Evolutionary conservation across 2,888 invertebrate species (phyloP).

Genomic region (Eutolmus rufibarbis): DNA sequence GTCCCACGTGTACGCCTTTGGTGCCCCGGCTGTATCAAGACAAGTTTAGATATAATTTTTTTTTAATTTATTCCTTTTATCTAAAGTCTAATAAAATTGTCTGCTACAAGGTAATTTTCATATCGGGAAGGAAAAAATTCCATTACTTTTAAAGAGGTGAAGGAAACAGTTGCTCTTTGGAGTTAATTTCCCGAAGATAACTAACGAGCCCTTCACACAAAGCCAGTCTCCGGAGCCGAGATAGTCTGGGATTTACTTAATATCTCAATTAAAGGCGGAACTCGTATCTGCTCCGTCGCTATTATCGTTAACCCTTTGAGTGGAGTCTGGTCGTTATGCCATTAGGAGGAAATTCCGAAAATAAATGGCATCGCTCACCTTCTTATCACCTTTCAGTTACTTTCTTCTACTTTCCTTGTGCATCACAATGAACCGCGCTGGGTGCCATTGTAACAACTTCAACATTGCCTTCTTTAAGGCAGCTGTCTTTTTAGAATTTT

Average conservation of each 20-base stretch:
- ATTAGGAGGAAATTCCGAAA: constrained; percentile 4
- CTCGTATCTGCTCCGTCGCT: constrained; percentile 1
- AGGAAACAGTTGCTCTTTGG: constrained; percentile 1
- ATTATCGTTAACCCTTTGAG: constrained; percentile 30
- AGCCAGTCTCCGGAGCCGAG: background rate
- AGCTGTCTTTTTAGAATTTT: background rate
- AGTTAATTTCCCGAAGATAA: constrained; percentile 1
- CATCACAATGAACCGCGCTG: background rate
- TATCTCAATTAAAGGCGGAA: constrained; percentile 23
- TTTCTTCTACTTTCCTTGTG: background rate
- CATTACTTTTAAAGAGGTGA: constrained; percentile 3
- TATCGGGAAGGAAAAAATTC: background rate
- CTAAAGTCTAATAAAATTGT: constrained; percentile 11
- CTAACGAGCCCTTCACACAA: constrained; percentile 11
- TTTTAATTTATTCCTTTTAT: background rate
- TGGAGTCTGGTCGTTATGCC: constrained; percentile 7
- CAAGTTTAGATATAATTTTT: background rate
- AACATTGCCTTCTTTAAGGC: background rate
- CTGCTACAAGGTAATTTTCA: constrained; percentile 2
- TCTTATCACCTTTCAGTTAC: constrained; percentile 27
- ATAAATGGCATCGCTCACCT: constrained; percentile 26
- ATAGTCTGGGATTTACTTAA: constrained; percentile 16
- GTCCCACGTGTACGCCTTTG: background rate
- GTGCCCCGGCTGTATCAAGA: background rate
- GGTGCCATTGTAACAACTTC: background rate